These are phyloP conservation scores for Drosophila anomalipes DNA, from an alignment of 2,888 invertebrate genomes.

Conservation along the genomic window DNA sequence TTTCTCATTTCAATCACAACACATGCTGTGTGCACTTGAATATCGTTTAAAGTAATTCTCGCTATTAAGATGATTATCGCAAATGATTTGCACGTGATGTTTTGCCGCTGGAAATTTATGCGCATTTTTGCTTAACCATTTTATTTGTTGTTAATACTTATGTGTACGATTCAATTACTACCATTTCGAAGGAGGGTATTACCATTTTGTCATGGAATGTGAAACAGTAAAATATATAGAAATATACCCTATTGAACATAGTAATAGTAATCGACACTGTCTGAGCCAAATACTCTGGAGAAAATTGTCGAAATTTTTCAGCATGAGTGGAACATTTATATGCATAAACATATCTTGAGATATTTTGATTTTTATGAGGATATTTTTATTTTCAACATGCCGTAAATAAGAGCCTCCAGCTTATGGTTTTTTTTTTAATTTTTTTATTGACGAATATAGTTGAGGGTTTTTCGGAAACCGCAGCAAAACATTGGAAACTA, in stretches of 20 bases:
- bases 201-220: background rate
- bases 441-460: conserved; percentile 20
- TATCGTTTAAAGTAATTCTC: conserved; percentile 25
- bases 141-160: conserved; percentile 44
- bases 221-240: background rate
- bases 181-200: background rate
- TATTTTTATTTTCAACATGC: background rate
- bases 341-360: background rate
- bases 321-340: background rate
- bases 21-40: conserved; percentile 13
- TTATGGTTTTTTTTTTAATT: conserved; percentile 3
- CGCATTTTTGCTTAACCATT: conserved; percentile 30
- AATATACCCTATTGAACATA: background rate
- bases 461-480: background rate
- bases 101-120: background rate
- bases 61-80: conserved; percentile 6
- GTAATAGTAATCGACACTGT: background rate
- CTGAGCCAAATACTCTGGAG: background rate
- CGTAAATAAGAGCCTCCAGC: background rate
- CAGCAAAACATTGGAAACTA: conserved; percentile 31
- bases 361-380: background rate
- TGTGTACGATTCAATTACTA: conserved; percentile 28
- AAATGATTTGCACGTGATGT: conserved; percentile 41
- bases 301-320: background rate
- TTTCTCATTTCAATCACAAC: conserved; percentile 2